Evolutionary conservation across 1,140 invertebrate species (phyloP).

Genomic region (Caenorhabditis remanei): DNA sequence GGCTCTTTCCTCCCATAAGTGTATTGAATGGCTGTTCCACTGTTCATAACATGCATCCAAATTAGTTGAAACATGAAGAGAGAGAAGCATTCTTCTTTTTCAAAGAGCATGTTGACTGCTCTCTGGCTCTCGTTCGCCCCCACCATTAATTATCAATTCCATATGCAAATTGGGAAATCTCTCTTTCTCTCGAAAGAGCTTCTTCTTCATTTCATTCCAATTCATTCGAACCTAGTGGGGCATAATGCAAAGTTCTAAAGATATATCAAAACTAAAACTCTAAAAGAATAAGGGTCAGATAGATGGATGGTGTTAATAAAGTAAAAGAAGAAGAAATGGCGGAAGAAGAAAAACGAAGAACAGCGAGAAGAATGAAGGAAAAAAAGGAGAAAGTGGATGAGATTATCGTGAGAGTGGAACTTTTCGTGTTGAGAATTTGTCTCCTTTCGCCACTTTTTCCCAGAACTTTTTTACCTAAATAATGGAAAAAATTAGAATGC

Average conservation of each 20-base stretch:
- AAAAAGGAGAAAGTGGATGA: slow-evolving; percentile 5
- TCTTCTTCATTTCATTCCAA: not conserved
- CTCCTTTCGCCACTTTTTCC: not conserved
- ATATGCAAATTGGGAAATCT: slow-evolving; percentile 40
- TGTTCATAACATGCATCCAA: slow-evolving; percentile 10
- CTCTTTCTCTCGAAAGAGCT: not conserved
- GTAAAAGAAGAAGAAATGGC: slow-evolving; percentile 2
- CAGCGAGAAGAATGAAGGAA: not conserved
- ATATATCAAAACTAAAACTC: no score
- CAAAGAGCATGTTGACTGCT: slow-evolving; percentile 40
- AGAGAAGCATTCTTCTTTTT: not conserved
- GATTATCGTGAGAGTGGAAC: slow-evolving; percentile 34
- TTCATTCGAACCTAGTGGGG: not conserved
- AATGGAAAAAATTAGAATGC: not conserved
- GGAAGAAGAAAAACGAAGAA: not conserved
- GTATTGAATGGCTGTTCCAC: slow-evolving; percentile 8
- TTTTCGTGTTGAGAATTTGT: not conserved
- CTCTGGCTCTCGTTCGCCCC: not conserved
- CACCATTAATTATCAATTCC: slow-evolving; percentile 53
- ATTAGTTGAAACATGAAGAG: slow-evolving; percentile 1
- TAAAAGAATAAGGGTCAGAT: no score
- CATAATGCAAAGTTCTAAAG: no score
- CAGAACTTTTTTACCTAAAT: slow-evolving; percentile 6
- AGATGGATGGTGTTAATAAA: slow-evolving; percentile 29
- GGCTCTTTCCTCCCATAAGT: slow-evolving; percentile 14